Conservation (phyloP, 2,113 vertebrate species). For the Bufo gargarizans region DNA sequence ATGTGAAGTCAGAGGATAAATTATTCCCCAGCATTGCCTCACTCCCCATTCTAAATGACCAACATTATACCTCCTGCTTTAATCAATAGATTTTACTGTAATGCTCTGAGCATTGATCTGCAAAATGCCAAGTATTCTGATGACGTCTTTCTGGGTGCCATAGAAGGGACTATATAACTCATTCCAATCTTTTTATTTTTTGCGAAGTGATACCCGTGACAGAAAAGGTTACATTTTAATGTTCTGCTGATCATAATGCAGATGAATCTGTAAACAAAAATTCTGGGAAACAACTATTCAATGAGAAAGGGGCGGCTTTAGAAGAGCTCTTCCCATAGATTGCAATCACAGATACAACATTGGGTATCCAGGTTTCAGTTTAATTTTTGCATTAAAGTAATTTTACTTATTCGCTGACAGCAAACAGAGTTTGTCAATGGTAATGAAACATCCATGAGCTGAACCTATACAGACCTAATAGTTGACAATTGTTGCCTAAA, state of each 20-base stretch:
- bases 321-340: background rate
- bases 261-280: conserved; percentile 9
- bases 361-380: background rate
- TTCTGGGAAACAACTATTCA: conserved; percentile 41
- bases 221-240: conserved; percentile 29
- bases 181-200: conserved; percentile 12
- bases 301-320: background rate
- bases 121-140: conserved; percentile 62
- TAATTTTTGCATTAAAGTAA: background rate
- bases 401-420: background rate
- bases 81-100: conserved; percentile 99
- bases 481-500: too few species aligned
- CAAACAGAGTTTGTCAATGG: background rate
- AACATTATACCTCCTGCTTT: conserved; percentile 86
- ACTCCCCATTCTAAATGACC: conserved; percentile 89
- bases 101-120: conserved; percentile 90
- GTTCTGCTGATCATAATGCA: background rate
- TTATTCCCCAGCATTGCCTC: conserved; percentile 97
- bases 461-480: too few species aligned
- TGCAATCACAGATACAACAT: background rate
- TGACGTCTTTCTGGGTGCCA: conserved; percentile 44
- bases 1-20: conserved; percentile 98
- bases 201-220: background rate
- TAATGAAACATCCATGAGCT: background rate
- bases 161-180: conserved; percentile 1